Percentiles rank a stretch among this genome's conserved stretches.
phyloP scores from a whole-genome alignment of 2,888 invertebrate genomes.

The Chydorus sphaericus region DNA sequence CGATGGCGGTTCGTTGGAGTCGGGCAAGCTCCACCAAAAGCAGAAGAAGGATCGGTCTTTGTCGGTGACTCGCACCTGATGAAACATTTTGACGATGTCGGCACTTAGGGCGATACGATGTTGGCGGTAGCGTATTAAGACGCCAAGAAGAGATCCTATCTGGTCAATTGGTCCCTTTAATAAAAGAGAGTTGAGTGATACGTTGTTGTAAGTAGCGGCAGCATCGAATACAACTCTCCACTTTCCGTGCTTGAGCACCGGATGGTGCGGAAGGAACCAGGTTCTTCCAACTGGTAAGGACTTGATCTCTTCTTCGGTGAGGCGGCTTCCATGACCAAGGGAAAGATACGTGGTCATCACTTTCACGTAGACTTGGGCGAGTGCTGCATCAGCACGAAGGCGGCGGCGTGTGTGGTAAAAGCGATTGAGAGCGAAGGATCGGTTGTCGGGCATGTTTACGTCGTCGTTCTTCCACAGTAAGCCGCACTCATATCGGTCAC shows the following conservation, averaged over 20 bases:
- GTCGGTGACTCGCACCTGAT: constrained; percentile 9
- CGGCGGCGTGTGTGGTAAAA: background rate
- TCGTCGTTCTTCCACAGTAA: background rate
- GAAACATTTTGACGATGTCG: constrained; percentile 19
- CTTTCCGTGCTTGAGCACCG: too few species aligned
- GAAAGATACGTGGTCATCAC: too few species aligned
- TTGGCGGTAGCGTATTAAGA: constrained; percentile 17
- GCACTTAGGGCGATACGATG: constrained; percentile 13
- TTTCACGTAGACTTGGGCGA: too few species aligned
- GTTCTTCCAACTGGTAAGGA: background rate
- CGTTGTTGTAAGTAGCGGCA: constrained; percentile 13
- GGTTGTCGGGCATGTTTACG: background rate
- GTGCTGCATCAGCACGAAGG: background rate
- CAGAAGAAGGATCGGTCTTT: constrained; percentile 15
- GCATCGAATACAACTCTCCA: constrained; percentile 19
- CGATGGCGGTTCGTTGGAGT: background rate
- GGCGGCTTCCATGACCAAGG: too few species aligned
- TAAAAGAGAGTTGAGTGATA: constrained; percentile 16
- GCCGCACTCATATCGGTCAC: constrained; percentile 1
- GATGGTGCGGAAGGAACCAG: constrained; percentile 7
- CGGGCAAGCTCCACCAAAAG: constrained; percentile 17
- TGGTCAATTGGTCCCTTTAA: constrained; percentile 16
- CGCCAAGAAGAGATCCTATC: constrained; percentile 10
- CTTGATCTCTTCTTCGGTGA: too few species aligned
- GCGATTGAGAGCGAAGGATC: background rate